Percentiles rank a stretch among this genome's conserved stretches.
phyloP scores from a whole-genome alignment of 2,113 vertebrate genomes.

The Pycnonotus jocosus region DNA sequence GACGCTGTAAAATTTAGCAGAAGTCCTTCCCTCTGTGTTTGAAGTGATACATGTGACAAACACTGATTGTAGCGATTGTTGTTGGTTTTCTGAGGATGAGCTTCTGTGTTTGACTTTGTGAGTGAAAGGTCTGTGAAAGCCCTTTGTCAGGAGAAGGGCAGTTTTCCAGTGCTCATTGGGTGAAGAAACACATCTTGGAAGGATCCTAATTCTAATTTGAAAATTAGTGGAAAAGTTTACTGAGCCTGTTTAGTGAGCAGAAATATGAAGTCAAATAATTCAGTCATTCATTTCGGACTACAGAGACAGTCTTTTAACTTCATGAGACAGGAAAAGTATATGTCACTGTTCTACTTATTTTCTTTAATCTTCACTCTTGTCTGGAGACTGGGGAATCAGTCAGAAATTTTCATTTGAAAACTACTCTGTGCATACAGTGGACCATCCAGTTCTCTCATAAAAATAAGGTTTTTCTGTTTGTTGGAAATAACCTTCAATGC shows the following conservation, averaged over 20 bases:
- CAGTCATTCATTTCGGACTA: constrained; percentile 33
- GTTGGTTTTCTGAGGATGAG: background rate
- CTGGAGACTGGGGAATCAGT: background rate
- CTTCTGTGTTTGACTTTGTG: background rate
- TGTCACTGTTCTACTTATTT: constrained; percentile 1
- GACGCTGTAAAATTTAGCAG: background rate
- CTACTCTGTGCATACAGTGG: background rate
- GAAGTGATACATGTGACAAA: background rate
- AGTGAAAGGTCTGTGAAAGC: background rate
- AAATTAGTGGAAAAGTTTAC: constrained; percentile 51
- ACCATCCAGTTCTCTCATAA: background rate
- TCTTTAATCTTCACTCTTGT: background rate
- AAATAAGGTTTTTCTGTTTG: background rate
- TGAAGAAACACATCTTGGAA: constrained; percentile 32
- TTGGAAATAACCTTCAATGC: background rate
- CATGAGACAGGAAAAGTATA: constrained; percentile 4
- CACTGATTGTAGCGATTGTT: background rate
- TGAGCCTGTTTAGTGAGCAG: background rate
- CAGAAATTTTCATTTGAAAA: background rate
- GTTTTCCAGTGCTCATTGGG: background rate
- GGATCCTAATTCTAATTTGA: constrained; percentile 22
- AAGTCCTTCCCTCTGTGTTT: background rate
- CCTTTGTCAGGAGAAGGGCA: background rate
- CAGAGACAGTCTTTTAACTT: constrained; percentile 34
- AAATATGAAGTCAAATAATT: constrained; percentile 20